Evolutionary conservation across 2,888 invertebrate species (phyloP).

Genomic region (Eumerus sabulonum): DNA sequence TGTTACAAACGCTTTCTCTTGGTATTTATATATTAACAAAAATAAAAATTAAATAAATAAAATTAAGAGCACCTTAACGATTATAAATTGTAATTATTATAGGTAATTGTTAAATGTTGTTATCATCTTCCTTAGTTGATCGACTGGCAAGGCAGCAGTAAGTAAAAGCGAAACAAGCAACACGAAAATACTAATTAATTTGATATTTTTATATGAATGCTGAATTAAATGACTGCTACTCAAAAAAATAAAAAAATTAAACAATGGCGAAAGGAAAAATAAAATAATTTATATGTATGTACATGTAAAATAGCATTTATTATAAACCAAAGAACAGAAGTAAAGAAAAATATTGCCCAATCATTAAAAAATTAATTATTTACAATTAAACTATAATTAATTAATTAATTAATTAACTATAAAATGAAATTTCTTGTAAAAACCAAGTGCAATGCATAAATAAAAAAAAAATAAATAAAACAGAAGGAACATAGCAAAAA

Average conservation of each 20-base stretch:
- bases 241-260: conserved; percentile 22
- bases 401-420: conserved; percentile 56
- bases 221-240: conserved; percentile 64
- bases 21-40: conserved; percentile 23
- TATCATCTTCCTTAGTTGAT: conserved; percentile 56
- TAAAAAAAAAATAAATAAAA: conserved; percentile 10
- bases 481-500: conserved; percentile 15
- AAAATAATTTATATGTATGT: conserved; percentile 10
- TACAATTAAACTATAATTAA: conserved; percentile 19
- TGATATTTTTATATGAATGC: conserved; percentile 67
- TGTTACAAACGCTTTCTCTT: conserved; percentile 57
- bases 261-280: no score
- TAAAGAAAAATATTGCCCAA: conserved; percentile 58
- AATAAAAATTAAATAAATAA: conserved; percentile 10
- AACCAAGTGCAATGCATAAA: conserved; percentile 1
- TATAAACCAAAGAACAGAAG: no score
- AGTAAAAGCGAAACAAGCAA: conserved; percentile 13
- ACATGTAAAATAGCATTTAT: conserved; percentile 43
- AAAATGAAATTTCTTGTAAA: conserved; percentile 56
- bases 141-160: conserved; percentile 1
- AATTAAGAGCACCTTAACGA: conserved; percentile 40
- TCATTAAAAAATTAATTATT: conserved; percentile 40
- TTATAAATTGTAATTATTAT: conserved; percentile 59
- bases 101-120: conserved; percentile 66
- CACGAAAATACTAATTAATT: conserved; percentile 49